These are phyloP conservation scores for Euplagia quadripunctaria DNA, from an alignment of 2,888 invertebrate genomes.

Conservation along the genomic window DNA sequence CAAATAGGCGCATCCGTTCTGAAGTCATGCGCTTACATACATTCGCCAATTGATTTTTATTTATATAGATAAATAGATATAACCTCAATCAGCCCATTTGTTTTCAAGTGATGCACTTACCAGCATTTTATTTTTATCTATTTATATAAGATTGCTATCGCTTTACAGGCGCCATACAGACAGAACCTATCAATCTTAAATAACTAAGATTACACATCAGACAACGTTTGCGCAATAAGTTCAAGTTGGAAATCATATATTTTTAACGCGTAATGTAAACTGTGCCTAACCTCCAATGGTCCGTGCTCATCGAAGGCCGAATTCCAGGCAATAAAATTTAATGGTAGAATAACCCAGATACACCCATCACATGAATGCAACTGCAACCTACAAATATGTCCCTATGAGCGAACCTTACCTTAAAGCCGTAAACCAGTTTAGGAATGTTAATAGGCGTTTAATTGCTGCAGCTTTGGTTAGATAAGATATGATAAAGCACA, in stretches of 20 bases:
- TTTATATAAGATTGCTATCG: not conserved
- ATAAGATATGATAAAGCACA: slow-evolving; percentile 26
- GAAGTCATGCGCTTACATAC: no score
- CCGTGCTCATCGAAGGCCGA: slow-evolving; percentile 67
- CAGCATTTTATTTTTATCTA: not conserved
- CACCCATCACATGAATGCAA: slow-evolving; percentile 67
- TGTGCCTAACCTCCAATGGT: slow-evolving; percentile 52
- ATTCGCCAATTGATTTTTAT: no score
- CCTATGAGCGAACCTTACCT: slow-evolving; percentile 58
- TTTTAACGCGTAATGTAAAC: slow-evolving; percentile 51
- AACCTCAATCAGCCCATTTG: no score
- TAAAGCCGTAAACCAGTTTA: slow-evolving; percentile 53
- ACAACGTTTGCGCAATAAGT: slow-evolving; percentile 45
- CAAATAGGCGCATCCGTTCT: not conserved
- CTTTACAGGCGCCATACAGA: not conserved
- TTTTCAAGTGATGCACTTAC: not conserved
- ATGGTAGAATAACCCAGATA: slow-evolving; percentile 77
- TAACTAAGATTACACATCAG: slow-evolving; percentile 20
- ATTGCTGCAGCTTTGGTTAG: slow-evolving; percentile 54
- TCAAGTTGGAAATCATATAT: slow-evolving; percentile 51
- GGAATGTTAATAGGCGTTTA: slow-evolving; percentile 63
- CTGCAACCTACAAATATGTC: slow-evolving; percentile 65
- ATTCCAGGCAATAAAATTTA: slow-evolving; percentile 76
- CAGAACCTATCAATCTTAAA: not conserved
- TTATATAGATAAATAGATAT: no score